Evolutionary conservation across 2,113 vertebrate species (phyloP).

Genomic region (Narcine bancroftii): DNA sequence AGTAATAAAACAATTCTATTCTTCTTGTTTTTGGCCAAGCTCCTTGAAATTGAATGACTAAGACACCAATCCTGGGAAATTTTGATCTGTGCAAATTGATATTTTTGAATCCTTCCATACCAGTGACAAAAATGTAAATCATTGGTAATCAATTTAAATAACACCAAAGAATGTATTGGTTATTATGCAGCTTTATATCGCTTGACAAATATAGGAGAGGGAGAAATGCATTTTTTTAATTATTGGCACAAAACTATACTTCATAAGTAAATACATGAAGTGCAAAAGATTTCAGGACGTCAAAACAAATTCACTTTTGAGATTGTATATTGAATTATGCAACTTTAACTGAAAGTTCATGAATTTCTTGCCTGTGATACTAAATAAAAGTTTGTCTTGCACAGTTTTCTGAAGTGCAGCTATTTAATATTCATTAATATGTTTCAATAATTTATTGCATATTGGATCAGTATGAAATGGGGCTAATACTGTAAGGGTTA

Average conservation of each 20-base stretch:
- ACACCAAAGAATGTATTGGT: neutral
- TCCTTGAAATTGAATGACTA: neutral
- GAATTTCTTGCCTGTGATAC: neutral
- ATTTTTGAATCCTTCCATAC: neutral
- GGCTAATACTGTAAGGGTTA: neutral
- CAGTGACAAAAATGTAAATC: neutral
- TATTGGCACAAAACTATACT: neutral
- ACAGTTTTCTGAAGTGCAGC: neutral
- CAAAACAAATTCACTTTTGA: neutral
- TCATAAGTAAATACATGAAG: neutral
- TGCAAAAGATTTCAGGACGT: neutral
- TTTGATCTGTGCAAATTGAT: neutral
- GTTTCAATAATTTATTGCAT: neutral
- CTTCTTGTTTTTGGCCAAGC: neutral
- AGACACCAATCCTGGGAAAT: neutral
- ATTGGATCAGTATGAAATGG: neutral
- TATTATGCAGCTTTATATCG: neutral
- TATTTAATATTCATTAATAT: constrained; percentile 7
- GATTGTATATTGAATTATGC: neutral
- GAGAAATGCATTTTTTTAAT: neutral
- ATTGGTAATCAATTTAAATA: neutral
- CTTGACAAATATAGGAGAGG: neutral
- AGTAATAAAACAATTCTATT: neutral
- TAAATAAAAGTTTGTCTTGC: neutral
- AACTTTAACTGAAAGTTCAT: neutral